Evolutionary conservation across 2,113 vertebrate species (phyloP).

Genomic region (Caranx ignobilis): DNA sequence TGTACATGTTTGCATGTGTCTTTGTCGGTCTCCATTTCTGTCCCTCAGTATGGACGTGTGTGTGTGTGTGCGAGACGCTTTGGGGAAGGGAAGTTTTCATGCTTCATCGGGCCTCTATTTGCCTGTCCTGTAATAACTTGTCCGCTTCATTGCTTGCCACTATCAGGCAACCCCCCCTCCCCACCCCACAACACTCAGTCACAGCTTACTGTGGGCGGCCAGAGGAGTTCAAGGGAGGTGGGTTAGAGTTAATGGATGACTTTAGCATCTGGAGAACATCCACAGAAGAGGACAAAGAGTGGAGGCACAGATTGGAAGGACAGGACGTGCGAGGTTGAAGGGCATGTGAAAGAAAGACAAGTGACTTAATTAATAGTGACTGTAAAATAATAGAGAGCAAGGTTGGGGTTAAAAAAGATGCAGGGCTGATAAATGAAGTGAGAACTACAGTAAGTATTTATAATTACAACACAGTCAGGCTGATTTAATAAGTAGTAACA

Average conservation of each 20-base stretch:
- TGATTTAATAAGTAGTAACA: slow-evolving; percentile 1
- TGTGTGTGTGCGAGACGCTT: slow-evolving; percentile 41
- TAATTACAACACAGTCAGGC: not conserved
- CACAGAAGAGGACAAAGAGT: slow-evolving; percentile 3
- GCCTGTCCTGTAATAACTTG: slow-evolving; percentile 81
- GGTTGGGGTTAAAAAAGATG: not conserved
- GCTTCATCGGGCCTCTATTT: slow-evolving; percentile 79
- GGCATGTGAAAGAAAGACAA: slow-evolving; percentile 4
- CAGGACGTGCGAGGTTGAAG: slow-evolving; percentile 4
- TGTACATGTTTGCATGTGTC: not conserved
- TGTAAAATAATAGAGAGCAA: slow-evolving; percentile 14
- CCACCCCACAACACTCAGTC: slow-evolving; percentile 66
- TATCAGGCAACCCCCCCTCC: slow-evolving; percentile 55
- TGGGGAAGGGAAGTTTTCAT: slow-evolving; percentile 68
- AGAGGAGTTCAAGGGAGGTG: slow-evolving; percentile 37
- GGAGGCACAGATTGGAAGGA: not conserved
- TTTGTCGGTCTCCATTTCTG: slow-evolving; percentile 12
- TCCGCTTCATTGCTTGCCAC: slow-evolving; percentile 76
- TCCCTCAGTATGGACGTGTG: slow-evolving; percentile 24
- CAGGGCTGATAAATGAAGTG: slow-evolving; percentile 1
- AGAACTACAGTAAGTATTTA: not conserved
- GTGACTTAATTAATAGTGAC: not conserved
- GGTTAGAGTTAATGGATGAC: slow-evolving; percentile 65
- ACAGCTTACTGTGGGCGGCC: slow-evolving; percentile 50
- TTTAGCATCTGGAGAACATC: slow-evolving; percentile 51